Percentiles rank a stretch among this genome's conserved stretches.
phyloP scores from a whole-genome alignment of 92 coral and sea anemone species.

The Porites divaricata region DNA sequence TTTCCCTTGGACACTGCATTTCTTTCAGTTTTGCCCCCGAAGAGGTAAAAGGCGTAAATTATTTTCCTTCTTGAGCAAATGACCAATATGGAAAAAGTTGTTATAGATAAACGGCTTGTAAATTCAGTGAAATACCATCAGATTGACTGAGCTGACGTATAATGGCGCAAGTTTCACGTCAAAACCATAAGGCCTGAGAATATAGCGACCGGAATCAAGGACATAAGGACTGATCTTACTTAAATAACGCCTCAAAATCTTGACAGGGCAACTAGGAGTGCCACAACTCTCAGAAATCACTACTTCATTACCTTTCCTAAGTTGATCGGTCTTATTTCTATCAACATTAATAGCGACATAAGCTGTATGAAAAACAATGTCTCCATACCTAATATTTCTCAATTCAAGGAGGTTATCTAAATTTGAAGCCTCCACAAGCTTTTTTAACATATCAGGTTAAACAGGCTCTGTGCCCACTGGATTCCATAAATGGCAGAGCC shows the following conservation, averaged over 20 bases:
- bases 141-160: too few relatives aligned
- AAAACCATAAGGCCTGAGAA: too few relatives aligned
- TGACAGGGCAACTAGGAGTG: not conserved
- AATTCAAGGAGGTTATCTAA: not conserved
- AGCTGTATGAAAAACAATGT: not conserved
- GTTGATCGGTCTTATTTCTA: slow-evolving; percentile 16
- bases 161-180: too few relatives aligned
- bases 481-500: slow-evolving; percentile 53
- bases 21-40: too few relatives aligned
- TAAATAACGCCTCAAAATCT: not conserved
- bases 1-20: too few relatives aligned
- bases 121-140: too few relatives aligned
- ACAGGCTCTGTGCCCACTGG: slow-evolving; percentile 44
- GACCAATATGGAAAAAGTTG: too few relatives aligned
- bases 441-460: not conserved
- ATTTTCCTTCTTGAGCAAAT: too few relatives aligned
- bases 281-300: not conserved
- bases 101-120: too few relatives aligned
- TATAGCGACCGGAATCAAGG: too few relatives aligned
- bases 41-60: too few relatives aligned
- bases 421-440: not conserved
- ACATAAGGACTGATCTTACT: too few relatives aligned
- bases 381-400: slow-evolving; percentile 8
- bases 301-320: slow-evolving; percentile 13
- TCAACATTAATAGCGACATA: slow-evolving; percentile 11